Evolutionary conservation across 2,888 invertebrate genomes (phyloP), one percentile per base, ranked within the genome.

Genomic region (Sepioteuthis lessoniana): DNA sequence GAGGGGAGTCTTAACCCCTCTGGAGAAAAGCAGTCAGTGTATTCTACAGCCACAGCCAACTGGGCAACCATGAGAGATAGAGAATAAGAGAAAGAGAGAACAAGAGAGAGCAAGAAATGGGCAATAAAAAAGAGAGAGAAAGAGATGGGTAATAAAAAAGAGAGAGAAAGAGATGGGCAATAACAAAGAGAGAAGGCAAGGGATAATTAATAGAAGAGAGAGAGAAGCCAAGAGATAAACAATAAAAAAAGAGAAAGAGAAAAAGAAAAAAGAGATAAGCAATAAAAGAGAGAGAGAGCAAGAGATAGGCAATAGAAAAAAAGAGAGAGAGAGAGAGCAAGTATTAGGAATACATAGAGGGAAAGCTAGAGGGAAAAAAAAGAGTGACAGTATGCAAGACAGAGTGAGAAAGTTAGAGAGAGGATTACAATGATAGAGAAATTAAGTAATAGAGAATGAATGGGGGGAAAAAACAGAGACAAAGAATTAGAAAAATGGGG

Each of bases 201-300:
- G 0, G 7, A 10, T 1, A 5, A 25, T 7, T 5, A 5, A 25
- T 25, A 10, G 8, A 5, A 31, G 31, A 60, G 21, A n/a, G n/a
- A 76, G 31, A n/a, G 31, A n/a, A 16, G 16, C 16, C n/a, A 8
- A n/a, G n/a, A 35, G n/a, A n/a, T n/a, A 13, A 13, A 2, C 3
- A n/a, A 3, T 0, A n/a, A 1, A 13, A 10, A n/a, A 21, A n/a
- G n/a, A 4, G 21, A n/a, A 16, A 21, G 0, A 10, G 2, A 10
- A n/a, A n/a, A 10, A 4, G 0, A 0, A n/a, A 10, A 8, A 76
- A 8, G 8, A n/a, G 19, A 1, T 1, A n/a, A 76, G 76, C 5
- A n/a, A 76, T 31, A 76, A 10, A 31, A 10, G 10, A n/a, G 31
- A 5, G 0, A 4, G 7, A 31, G 31, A 31, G 60, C 10, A 0